phyloP scores from a whole-genome alignment of 1,140 invertebrate species.

The Asobara japonica region DNA sequence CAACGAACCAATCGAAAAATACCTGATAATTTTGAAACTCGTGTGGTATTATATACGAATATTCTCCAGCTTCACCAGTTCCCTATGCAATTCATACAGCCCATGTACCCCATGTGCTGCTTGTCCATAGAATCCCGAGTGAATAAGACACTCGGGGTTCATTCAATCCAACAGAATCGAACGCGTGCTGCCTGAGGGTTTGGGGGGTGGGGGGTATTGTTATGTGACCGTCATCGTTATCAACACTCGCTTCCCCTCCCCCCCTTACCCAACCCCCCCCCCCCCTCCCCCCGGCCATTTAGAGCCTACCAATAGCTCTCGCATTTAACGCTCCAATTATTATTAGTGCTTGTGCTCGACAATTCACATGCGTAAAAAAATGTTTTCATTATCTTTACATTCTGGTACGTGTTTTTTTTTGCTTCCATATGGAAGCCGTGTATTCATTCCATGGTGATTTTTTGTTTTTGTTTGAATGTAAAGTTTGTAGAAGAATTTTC shows the following conservation, averaged over 20 bases:
- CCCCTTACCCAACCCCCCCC: not conserved
- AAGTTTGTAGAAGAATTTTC: too few relatives aligned
- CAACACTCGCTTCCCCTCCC: conserved; percentile 18
- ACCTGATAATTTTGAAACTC: too few relatives aligned
- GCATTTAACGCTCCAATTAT: conserved; percentile 35
- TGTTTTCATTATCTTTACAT: conserved; percentile 6
- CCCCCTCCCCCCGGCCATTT: conserved; percentile 32
- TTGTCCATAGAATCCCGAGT: conserved; percentile 34
- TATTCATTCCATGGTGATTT: too few relatives aligned
- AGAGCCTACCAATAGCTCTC: conserved; percentile 26
- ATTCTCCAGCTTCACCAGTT: not conserved
- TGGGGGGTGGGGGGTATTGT: conserved; percentile 32
- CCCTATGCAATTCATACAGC: too few relatives aligned
- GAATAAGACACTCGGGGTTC: conserved; percentile 49
- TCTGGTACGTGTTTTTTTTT: not conserved
- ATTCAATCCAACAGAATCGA: conserved; percentile 42
- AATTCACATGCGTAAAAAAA: conserved; percentile 1
- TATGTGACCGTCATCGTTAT: conserved; percentile 30
- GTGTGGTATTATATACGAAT: too few relatives aligned
- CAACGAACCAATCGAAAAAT: too few relatives aligned
- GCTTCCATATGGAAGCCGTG: too few relatives aligned
- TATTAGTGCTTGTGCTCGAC: conserved; percentile 21
- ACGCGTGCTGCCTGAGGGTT: conserved; percentile 35
- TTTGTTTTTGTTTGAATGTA: too few relatives aligned
- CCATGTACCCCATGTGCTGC: too few relatives aligned